phyloP scores from a whole-genome alignment of 2,888 invertebrate species.

The Nebria brevicollis region DNA sequence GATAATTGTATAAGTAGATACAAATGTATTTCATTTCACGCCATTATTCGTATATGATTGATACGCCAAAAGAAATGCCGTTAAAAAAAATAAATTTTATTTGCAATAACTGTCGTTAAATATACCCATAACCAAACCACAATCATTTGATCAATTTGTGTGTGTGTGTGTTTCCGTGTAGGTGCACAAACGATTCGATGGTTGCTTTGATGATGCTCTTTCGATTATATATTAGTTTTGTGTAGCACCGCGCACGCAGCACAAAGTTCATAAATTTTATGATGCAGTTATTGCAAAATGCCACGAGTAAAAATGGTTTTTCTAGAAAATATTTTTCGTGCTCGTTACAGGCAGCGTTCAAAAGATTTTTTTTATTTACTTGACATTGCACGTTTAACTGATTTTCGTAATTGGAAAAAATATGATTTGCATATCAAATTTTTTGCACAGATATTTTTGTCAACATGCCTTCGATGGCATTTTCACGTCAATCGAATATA shows the following conservation, averaged over 20 bases:
- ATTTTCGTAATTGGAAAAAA: neutral
- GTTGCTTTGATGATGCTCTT: slow-evolving; percentile 39
- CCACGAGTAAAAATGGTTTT: neutral
- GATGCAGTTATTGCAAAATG: slow-evolving; percentile 43
- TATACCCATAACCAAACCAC: slow-evolving; percentile 24
- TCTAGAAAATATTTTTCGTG: neutral
- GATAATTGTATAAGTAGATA: no score
- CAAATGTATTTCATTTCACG: no score
- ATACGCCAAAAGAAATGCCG: slow-evolving; percentile 27
- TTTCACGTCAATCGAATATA: neutral
- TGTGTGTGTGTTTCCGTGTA: slow-evolving; percentile 16
- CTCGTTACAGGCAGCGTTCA: neutral
- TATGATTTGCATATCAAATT: neutral
- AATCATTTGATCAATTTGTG: slow-evolving; percentile 35
- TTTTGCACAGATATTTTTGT: neutral
- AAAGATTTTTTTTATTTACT: neutral
- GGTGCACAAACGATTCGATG: slow-evolving; percentile 31
- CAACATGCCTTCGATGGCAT: neutral
- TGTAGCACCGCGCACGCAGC: slow-evolving; percentile 26
- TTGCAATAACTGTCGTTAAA: slow-evolving; percentile 42
- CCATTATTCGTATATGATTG: no score
- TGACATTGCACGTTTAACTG: neutral
- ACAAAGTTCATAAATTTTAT: slow-evolving; percentile 41
- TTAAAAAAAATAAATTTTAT: slow-evolving; percentile 22
- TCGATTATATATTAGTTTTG: slow-evolving; percentile 42